Evolutionary conservation across 2,888 invertebrate species (phyloP).

Genomic region (Shargacucullia verbasci): DNA sequence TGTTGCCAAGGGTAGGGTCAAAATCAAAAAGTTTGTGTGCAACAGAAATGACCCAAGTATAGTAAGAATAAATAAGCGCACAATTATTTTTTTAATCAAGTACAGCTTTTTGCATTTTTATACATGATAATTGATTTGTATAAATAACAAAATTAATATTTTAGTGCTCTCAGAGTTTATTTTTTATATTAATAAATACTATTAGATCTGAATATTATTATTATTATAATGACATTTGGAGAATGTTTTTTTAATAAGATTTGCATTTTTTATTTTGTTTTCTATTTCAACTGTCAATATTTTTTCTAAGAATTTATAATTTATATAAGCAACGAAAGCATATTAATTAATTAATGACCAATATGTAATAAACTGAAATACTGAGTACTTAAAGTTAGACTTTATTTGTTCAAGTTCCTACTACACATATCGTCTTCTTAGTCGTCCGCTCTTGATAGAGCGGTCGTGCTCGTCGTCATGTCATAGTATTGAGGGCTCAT

Average conservation of each 20-base stretch:
- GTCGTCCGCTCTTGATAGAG: no score
- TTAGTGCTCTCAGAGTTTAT: constrained; percentile 40
- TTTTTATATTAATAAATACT: constrained; percentile 18
- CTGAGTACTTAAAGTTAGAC: constrained; percentile 47
- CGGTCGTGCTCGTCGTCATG: no score
- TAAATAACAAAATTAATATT: constrained; percentile 29
- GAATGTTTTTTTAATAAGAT: constrained; percentile 44
- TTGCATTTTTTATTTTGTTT: constrained; percentile 39
- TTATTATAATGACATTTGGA: constrained; percentile 18
- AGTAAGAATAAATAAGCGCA: constrained; percentile 18
- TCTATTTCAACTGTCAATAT: constrained; percentile 15
- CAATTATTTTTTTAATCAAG: constrained; percentile 32
- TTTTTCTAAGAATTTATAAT: constrained; percentile 25
- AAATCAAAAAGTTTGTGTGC: no score
- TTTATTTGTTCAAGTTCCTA: constrained; percentile 1
- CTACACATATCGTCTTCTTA: no score
- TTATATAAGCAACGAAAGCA: constrained; percentile 28
- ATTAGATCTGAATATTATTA: constrained; percentile 43
- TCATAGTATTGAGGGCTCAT: no score
- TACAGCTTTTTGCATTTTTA: constrained; percentile 44
- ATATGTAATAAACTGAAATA: constrained; percentile 50
- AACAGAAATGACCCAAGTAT: no score
- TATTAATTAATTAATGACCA: constrained; percentile 48
- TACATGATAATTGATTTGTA: constrained; percentile 27
- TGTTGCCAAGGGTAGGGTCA: no score